Conservation (phyloP, 2,797 vertebrate species). For the Meriones psammophilus region DNA sequence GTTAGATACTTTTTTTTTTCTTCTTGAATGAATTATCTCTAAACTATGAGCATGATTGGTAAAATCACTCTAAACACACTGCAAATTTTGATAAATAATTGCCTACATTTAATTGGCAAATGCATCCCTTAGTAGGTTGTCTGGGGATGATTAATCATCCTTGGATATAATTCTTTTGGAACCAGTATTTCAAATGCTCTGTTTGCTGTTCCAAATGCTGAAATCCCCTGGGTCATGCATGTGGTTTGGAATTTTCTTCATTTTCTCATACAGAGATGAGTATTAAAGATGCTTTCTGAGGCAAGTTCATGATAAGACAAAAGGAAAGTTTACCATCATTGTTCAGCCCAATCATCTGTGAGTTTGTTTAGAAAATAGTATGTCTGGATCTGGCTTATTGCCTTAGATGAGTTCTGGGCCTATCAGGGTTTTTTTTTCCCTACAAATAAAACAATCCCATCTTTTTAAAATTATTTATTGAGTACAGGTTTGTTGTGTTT, state of each 20-base stretch:
- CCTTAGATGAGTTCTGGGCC: background rate
- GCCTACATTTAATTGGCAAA: conserved; percentile 11
- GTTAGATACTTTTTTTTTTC: background rate
- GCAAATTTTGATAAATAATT: conserved; percentile 15
- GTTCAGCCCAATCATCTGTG: background rate
- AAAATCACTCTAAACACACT: background rate
- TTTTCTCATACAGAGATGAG: no score
- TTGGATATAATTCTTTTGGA: background rate
- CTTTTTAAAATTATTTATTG: background rate
- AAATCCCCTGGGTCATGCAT: background rate
- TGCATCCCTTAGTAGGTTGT: background rate
- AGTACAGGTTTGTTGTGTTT: background rate
- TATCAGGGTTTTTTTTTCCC: background rate
- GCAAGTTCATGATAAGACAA: background rate
- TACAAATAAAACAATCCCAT: background rate
- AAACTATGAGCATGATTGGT: background rate
- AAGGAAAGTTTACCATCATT: background rate
- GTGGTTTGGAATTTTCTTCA: background rate
- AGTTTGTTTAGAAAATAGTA: background rate
- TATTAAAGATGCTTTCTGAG: background rate
- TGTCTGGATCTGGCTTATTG: background rate
- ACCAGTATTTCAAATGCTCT: background rate
- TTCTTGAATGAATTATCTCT: background rate
- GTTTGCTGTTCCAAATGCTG: background rate
- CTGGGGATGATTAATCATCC: background rate